Base-by-base conservation (phyloP, 2,797 vertebrate species). In the Mastacembelus armatus region DNA sequence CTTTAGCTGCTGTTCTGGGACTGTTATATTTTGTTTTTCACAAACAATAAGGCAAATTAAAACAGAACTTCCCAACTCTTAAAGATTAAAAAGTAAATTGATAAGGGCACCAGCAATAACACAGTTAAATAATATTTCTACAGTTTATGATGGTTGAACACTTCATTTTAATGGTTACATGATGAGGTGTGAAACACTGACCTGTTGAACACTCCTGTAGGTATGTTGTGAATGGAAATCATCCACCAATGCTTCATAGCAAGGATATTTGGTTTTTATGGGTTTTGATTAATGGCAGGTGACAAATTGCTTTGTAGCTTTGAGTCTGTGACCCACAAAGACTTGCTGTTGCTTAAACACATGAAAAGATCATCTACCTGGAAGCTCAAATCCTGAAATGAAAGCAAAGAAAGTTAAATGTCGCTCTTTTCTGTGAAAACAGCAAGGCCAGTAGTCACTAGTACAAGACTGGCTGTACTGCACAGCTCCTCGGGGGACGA, bases 111-210 rank as follows among this genome's bases (percentile, higher is more conserved):
- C 38, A 27, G 4, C 10, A 4, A 19, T 29, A 5, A 35, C 4
- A 10, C n/a, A 16, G 43, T 50, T 26, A 5, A 19, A 48, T n/a
- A 22, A 32, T 10, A 30, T 10, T 16, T 45, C 3, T 2, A 33
- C 16, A 18, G 26, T 52, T 26, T 26, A 29, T 5, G n/a, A n/a
- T n/a, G n/a, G n/a, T 32, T 33, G 10, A 3, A 35, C 11, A 5
- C 5, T 12, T 35, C 4, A 15, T 12, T 35, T 15, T 8, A 12
- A 10, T 33, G 10, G 5, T 1, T 43, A 39, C 10, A 9, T 24
- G 35, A 11, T 40, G 43, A 66, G 29, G 38, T 32, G 49, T 43
- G 2, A 59, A 52, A 39, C n/a, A 32, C 10, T 4, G 43, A 58
- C 43, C 38, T 24, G 24, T 19, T 58, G 10, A 63, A 45, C 18